phyloP scores from a whole-genome alignment of 2,888 invertebrate species.

The Tupiocoris notatus region DNA sequence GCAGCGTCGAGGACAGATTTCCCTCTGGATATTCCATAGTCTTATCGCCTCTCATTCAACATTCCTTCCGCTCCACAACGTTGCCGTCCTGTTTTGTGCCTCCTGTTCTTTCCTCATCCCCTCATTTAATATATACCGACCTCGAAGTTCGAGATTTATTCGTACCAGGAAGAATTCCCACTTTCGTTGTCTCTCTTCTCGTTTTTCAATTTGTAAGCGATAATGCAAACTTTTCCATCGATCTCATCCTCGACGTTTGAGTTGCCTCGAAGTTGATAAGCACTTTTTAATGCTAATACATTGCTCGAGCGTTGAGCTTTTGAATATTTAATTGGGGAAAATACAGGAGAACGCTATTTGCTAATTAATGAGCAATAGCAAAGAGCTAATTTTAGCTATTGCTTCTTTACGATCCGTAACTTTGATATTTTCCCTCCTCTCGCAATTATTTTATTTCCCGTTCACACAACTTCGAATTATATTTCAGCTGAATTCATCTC shows the following conservation, averaged over 20 bases:
- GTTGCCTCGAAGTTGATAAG: too few relatives aligned
- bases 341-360: too few relatives aligned
- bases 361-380: too few relatives aligned
- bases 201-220: conserved; percentile 6
- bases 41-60: conserved; percentile 30
- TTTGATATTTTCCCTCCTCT: too few relatives aligned
- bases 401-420: too few relatives aligned
- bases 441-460: too few relatives aligned
- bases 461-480: too few relatives aligned
- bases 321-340: too few relatives aligned
- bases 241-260: not conserved
- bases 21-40: conserved; percentile 27
- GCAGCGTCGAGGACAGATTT: conserved; percentile 17
- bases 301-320: too few relatives aligned
- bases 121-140: conserved; percentile 7
- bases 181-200: not conserved
- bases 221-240: not conserved
- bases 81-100: not conserved
- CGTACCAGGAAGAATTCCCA: not conserved
- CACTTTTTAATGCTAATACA: too few relatives aligned
- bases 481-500: too few relatives aligned
- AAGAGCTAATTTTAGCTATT: too few relatives aligned
- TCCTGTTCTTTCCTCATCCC: not conserved
- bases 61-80: conserved; percentile 3
- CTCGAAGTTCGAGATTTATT: conserved; percentile 3